A percentile compares a stretch with the other conserved stretches of the same genome.
Evolutionary conservation across 2,888 invertebrate genomes (phyloP).

Genomic region (Drosophila pegasa): DNA sequence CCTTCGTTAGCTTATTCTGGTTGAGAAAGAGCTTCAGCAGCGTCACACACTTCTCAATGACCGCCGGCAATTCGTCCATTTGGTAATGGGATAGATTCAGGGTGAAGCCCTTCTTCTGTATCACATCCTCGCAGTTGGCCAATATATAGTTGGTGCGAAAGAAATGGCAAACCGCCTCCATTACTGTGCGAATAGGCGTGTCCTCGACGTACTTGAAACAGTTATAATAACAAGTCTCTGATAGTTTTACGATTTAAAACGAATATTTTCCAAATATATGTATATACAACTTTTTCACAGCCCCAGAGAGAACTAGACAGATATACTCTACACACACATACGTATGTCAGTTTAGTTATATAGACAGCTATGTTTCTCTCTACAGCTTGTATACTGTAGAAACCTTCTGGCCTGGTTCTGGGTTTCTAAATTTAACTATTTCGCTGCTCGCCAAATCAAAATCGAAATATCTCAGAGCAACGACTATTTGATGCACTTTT

Average conservation of each 20-base stretch:
- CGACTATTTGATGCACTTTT: slow-evolving; percentile 17
- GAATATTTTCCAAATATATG: slow-evolving; percentile 39
- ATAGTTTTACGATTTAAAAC: slow-evolving; percentile 26
- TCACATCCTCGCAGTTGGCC: slow-evolving; percentile 88
- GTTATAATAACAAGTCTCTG: neutral
- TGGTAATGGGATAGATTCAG: slow-evolving; percentile 88
- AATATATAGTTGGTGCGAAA: slow-evolving; percentile 89
- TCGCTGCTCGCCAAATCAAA: slow-evolving; percentile 37
- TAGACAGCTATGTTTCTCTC: slow-evolving; percentile 3
- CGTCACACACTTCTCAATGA: slow-evolving; percentile 86
- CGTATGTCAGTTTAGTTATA: slow-evolving; percentile 14
- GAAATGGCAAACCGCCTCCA: slow-evolving; percentile 89
- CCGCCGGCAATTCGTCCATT: slow-evolving; percentile 87
- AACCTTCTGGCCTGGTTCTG: slow-evolving; percentile 18
- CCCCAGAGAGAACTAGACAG: slow-evolving; percentile 16
- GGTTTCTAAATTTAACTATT: slow-evolving; percentile 47
- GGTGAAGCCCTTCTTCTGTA: slow-evolving; percentile 87
- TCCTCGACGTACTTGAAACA: slow-evolving; percentile 4
- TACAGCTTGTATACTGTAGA: slow-evolving; percentile 20
- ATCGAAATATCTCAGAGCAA: neutral
- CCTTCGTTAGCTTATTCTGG: slow-evolving; percentile 87
- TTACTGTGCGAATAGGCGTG: slow-evolving; percentile 59
- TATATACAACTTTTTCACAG: slow-evolving; percentile 36
- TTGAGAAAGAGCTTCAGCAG: slow-evolving; percentile 88
- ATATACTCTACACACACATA: neutral